Percentiles rank a stretch among this genome's conserved stretches.
Conservation (phyloP, 2,888 invertebrate genomes). For the Epirrhoe alternata region DNA sequence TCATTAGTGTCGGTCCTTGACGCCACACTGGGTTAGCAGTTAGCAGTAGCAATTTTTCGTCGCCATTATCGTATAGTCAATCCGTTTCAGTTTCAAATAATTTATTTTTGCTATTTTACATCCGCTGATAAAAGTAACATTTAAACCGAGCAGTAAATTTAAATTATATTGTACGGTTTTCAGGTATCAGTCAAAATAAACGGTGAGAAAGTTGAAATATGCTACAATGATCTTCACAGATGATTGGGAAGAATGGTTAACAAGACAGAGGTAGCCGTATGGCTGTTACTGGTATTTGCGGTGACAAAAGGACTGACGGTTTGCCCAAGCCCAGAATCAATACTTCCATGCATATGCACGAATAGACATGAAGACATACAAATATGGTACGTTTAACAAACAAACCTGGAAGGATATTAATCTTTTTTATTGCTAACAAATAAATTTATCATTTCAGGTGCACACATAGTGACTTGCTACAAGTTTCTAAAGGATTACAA, state of each 20-base stretch:
- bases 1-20: conserved; percentile 72
- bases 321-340: conserved; percentile 91
- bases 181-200: conserved; percentile 23
- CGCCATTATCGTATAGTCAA: conserved; percentile 1
- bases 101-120: conserved; percentile 2
- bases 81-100: not conserved
- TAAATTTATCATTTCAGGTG: conserved; percentile 86
- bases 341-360: conserved; percentile 93
- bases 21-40: conserved; percentile 62
- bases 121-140: not conserved
- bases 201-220: conserved; percentile 46
- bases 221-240: conserved; percentile 75
- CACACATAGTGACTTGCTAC: conserved; percentile 94
- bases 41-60: conserved; percentile 19
- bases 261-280: conserved; percentile 64
- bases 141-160: not conserved
- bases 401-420: not conserved
- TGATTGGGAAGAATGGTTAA: conserved; percentile 73
- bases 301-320: conserved; percentile 58
- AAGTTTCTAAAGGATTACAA: conserved; percentile 90
- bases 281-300: conserved; percentile 60
- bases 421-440: conserved; percentile 2
- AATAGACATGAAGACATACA: conserved; percentile 91
- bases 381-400: conserved; percentile 87
- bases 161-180: conserved; percentile 1